phyloP scores from a whole-genome alignment of 2,888 invertebrate genomes.

The Bursaphelenchus okinawaensis region DNA sequence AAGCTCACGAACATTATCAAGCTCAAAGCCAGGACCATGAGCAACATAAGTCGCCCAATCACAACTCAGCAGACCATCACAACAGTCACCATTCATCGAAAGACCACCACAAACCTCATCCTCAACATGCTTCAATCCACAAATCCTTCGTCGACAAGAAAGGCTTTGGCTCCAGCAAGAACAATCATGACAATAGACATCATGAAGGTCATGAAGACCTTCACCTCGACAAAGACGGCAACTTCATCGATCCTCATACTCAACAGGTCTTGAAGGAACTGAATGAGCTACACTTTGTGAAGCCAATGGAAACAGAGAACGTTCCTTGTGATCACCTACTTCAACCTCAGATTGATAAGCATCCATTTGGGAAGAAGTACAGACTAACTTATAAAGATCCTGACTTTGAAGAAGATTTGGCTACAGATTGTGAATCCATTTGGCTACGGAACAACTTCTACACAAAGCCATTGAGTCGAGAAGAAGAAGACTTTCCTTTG shows the following conservation, averaged over 20 bases:
- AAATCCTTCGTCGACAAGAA: too few relatives aligned
- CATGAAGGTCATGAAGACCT: not conserved
- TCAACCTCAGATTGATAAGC: not conserved
- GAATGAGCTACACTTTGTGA: not conserved
- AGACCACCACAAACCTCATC: too few relatives aligned
- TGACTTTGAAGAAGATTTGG: constrained; percentile 14
- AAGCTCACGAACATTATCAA: not conserved
- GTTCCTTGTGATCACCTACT: not conserved
- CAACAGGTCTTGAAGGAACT: not conserved
- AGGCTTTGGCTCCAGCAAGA: too few relatives aligned
- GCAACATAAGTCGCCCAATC: not conserved
- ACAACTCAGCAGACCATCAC: too few relatives aligned
- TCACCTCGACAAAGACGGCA: not conserved
- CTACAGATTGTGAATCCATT: constrained; percentile 25
- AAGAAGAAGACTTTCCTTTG: constrained; percentile 27
- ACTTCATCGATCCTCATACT: not conserved
- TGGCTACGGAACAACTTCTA: constrained; percentile 19
- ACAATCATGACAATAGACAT: not conserved
- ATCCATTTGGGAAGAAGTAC: not conserved
- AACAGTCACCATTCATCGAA: too few relatives aligned
- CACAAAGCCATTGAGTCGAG: constrained; percentile 4
- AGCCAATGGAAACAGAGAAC: not conserved
- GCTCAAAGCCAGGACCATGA: not conserved
- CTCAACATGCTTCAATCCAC: too few relatives aligned
- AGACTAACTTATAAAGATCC: not conserved